Percentiles rank a stretch among this genome's conserved stretches.
phyloP scores from a whole-genome alignment of 1,140 invertebrate genomes.

The Dendroctonus ponderosae region DNA sequence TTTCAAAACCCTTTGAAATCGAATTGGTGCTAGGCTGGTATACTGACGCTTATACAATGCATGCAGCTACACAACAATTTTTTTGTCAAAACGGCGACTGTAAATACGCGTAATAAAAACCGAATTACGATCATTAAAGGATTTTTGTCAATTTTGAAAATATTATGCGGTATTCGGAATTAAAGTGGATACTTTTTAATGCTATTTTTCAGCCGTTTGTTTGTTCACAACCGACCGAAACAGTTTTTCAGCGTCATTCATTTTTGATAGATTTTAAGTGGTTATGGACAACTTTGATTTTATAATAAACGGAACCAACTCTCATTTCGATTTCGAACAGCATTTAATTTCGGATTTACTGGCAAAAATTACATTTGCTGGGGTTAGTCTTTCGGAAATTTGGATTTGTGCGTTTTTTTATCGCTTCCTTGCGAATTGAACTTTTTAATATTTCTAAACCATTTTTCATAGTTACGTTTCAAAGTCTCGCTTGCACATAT shows the following conservation, averaged over 20 bases:
- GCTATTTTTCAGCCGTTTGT: slow-evolving; percentile 13
- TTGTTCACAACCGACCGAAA: slow-evolving; percentile 8
- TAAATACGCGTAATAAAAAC: slow-evolving; percentile 10
- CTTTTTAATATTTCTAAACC: too few species aligned
- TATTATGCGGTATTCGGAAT: slow-evolving; percentile 16
- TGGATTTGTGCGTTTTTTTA: too few species aligned
- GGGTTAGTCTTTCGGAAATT: too few species aligned
- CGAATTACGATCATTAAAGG: slow-evolving; percentile 10
- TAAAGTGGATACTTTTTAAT: slow-evolving; percentile 17
- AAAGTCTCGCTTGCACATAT: too few species aligned
- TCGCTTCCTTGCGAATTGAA: too few species aligned
- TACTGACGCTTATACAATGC: too few species aligned
- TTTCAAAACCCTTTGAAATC: too few species aligned
- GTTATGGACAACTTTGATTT: slow-evolving; percentile 1
- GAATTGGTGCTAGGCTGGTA: too few species aligned
- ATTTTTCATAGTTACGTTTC: too few species aligned
- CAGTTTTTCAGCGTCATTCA: slow-evolving; percentile 4
- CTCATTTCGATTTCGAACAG: background rate
- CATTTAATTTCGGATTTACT: too few species aligned
- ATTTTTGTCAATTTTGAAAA: slow-evolving; percentile 18
- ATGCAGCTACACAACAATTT: too few species aligned
- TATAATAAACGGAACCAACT: slow-evolving; percentile 1
- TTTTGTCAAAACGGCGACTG: background rate
- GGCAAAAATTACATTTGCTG: too few species aligned
- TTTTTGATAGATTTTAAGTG: slow-evolving; percentile 14